phyloP scores from a whole-genome alignment of 2,888 invertebrate genomes.

The Tillus elongatus region DNA sequence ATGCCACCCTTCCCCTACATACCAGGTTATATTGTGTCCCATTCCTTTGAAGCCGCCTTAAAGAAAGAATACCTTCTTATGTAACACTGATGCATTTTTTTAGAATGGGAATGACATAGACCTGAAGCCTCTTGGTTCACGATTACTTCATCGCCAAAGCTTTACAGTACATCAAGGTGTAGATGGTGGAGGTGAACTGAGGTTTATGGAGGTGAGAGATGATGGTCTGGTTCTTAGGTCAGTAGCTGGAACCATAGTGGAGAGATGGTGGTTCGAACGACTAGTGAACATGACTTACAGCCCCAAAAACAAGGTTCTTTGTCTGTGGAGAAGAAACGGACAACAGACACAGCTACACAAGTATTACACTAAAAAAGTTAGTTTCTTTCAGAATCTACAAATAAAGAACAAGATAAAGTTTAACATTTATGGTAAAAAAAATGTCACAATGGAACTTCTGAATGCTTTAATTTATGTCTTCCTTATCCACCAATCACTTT shows the following conservation, averaged over 20 bases:
- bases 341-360: constrained; percentile 94
- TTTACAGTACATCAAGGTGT: constrained; percentile 95
- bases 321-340: constrained; percentile 92
- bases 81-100: too few species aligned
- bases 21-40: too few species aligned
- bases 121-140: constrained; percentile 88
- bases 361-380: constrained; percentile 96
- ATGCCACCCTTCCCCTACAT: too few species aligned
- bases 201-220: constrained; percentile 92
- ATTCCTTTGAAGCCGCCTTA: too few species aligned
- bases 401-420: too few species aligned
- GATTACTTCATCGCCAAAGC: constrained; percentile 90
- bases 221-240: constrained; percentile 84
- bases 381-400: too few species aligned
- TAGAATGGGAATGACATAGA: constrained; percentile 98
- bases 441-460: too few species aligned
- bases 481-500: too few species aligned
- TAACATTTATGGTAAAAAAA: too few species aligned
- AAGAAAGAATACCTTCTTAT: too few species aligned
- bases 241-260: constrained; percentile 76
- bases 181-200: constrained; percentile 82
- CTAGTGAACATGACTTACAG: constrained; percentile 99
- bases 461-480: too few species aligned
- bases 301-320: constrained; percentile 94
- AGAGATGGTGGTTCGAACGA: constrained; percentile 98